phyloP scores from a whole-genome alignment of 2,113 vertebrate genomes.

The Oreotragus oreotragus region DNA sequence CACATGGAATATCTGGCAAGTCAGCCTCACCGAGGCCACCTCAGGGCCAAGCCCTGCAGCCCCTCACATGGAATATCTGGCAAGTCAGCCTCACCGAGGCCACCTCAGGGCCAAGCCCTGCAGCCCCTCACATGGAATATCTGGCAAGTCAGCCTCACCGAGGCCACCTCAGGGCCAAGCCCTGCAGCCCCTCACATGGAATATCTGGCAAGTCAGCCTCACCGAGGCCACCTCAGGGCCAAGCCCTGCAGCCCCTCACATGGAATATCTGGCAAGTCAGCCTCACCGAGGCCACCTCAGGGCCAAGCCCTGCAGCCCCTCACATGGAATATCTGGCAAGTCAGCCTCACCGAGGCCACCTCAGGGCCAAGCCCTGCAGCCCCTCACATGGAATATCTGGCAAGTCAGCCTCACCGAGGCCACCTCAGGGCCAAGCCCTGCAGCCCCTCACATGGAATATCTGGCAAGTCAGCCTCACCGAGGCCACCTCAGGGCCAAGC shows the following conservation, averaged over 20 bases:
- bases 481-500: slow-evolving; percentile 47
- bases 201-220: slow-evolving; percentile 78
- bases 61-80: slow-evolving; percentile 82
- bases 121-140: too few species aligned
- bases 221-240: slow-evolving; percentile 47
- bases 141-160: slow-evolving; percentile 75
- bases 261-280: slow-evolving; percentile 79
- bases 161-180: slow-evolving; percentile 47
- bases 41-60: slow-evolving; percentile 43
- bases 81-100: slow-evolving; percentile 69
- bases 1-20: slow-evolving; percentile 82
- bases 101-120: slow-evolving; percentile 50
- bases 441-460: too few species aligned
- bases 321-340: slow-evolving; percentile 82
- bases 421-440: slow-evolving; percentile 50
- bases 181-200: too few species aligned
- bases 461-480: slow-evolving; percentile 75
- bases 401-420: slow-evolving; percentile 69
- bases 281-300: slow-evolving; percentile 60
- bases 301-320: slow-evolving; percentile 51
- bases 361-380: slow-evolving; percentile 43
- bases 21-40: slow-evolving; percentile 62
- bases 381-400: slow-evolving; percentile 82
- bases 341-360: slow-evolving; percentile 62
- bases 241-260: too few species aligned